These are phyloP conservation scores for Condylura cristata DNA, from an alignment of 2,113 vertebrate genomes.

Conservation along the genomic window DNA sequence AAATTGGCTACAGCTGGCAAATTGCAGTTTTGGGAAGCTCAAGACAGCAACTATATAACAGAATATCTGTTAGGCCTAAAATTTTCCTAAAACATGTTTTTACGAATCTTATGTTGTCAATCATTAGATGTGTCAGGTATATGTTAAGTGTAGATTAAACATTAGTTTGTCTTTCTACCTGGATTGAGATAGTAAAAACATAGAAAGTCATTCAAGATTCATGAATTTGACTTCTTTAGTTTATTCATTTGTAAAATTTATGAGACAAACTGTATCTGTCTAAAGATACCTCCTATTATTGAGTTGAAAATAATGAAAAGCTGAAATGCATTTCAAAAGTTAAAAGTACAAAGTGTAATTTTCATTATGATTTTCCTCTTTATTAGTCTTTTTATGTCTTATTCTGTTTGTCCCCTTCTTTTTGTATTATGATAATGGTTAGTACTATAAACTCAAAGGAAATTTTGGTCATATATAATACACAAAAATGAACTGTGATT, in stretches of 20 bases:
- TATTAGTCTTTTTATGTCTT: background rate
- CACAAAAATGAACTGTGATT: constrained; percentile 1
- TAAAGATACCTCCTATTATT: background rate
- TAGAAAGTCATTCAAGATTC: background rate
- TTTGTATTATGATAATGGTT: background rate
- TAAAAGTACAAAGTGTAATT: background rate
- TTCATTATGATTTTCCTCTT: background rate
- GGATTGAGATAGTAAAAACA: background rate
- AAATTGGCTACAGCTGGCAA: constrained; percentile 68
- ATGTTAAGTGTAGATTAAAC: background rate
- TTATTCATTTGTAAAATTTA: constrained; percentile 20
- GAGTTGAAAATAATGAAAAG: background rate
- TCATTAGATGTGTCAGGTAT: constrained; percentile 13
- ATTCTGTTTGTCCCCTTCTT: background rate
- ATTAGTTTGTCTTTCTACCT: background rate
- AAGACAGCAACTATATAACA: constrained; percentile 54
- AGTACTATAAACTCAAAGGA: background rate
- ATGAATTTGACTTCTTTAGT: background rate
- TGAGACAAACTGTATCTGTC: background rate
- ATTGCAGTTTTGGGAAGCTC: constrained; percentile 61
- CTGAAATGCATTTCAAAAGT: background rate
- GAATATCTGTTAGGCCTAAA: constrained; percentile 59
- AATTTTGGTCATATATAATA: constrained; percentile 10
- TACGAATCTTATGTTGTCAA: constrained; percentile 30
- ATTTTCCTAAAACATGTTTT: constrained; percentile 66